Percentiles rank a stretch among this genome's conserved stretches.
phyloP scores from a whole-genome alignment of 2,888 invertebrate species.

The Dasysyrphus tricinctus region DNA sequence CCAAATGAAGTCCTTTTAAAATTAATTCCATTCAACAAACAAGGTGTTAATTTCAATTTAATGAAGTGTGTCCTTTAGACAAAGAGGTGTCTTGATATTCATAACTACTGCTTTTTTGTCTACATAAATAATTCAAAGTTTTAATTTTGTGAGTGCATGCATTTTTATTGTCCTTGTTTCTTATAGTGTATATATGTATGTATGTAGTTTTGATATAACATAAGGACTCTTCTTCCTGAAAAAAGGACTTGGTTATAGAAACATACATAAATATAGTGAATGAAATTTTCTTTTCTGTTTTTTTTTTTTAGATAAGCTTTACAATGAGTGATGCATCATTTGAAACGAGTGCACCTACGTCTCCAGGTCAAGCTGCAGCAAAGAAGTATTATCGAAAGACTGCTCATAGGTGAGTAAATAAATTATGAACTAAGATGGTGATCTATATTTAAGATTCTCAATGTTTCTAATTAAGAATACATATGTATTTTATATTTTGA shows the following conservation, averaged over 20 bases:
- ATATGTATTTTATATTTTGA: no score
- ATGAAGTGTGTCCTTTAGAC: slow-evolving; percentile 17
- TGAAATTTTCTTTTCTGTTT: not conserved
- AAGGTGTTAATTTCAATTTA: slow-evolving; percentile 34
- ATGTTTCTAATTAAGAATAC: no score
- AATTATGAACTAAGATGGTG: not conserved
- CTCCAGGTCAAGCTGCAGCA: slow-evolving; percentile 78
- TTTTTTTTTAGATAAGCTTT: slow-evolving; percentile 78
- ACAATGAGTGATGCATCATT: slow-evolving; percentile 80
- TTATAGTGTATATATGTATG: not conserved
- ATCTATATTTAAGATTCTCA: no score
- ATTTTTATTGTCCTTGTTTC: slow-evolving; percentile 4
- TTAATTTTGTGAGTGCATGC: not conserved
- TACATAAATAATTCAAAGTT: not conserved
- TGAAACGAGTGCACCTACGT: slow-evolving; percentile 78
- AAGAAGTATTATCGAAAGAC: slow-evolving; percentile 83
- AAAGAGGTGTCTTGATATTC: not conserved
- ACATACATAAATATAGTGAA: not conserved
- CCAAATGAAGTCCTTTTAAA: not conserved
- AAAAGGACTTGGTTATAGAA: not conserved
- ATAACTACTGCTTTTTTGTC: not conserved
- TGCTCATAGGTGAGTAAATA: slow-evolving; percentile 82
- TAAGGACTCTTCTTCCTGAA: not conserved
- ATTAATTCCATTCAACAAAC: slow-evolving; percentile 1
- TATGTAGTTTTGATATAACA: not conserved